A percentile compares a stretch with the other conserved stretches of the same genome.
Evolutionary conservation across 2,113 vertebrate genomes (phyloP).

Genomic region (Rhabdornis inornatus): DNA sequence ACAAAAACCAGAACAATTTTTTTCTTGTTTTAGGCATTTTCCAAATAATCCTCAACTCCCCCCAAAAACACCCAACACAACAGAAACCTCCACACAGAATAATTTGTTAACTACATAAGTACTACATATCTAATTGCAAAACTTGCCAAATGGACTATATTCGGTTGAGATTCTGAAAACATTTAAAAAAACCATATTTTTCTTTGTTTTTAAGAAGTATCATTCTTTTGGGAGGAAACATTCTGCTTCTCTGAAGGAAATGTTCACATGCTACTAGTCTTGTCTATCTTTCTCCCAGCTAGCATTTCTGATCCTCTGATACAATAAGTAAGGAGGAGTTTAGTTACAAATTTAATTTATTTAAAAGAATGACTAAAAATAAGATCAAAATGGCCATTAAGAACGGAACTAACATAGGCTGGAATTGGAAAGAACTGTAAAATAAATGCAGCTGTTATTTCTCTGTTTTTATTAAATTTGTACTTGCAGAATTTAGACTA

Average conservation of each 20-base stretch:
- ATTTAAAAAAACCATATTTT: neutral
- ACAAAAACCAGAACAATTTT: neutral
- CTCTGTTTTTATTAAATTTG: neutral
- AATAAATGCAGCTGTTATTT: neutral
- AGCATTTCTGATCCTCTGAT: neutral
- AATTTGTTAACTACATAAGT: neutral
- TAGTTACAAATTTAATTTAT: neutral
- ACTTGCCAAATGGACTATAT: neutral
- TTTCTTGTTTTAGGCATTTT: neutral
- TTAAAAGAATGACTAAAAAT: neutral
- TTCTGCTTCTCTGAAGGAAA: neutral
- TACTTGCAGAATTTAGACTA: conserved; percentile 10
- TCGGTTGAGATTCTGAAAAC: neutral
- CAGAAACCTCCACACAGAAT: neutral
- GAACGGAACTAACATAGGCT: neutral
- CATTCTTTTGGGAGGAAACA: neutral
- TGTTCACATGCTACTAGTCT: neutral
- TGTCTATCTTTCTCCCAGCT: neutral
- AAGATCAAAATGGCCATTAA: neutral
- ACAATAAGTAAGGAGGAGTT: neutral
- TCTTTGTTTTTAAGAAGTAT: neutral
- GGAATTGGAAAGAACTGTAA: neutral
- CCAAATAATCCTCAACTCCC: neutral
- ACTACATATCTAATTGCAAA: neutral
- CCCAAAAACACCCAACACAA: neutral